phyloP scores from a whole-genome alignment of 2,797 vertebrate genomes.

The Kryptolebias ocellatus region DNA sequence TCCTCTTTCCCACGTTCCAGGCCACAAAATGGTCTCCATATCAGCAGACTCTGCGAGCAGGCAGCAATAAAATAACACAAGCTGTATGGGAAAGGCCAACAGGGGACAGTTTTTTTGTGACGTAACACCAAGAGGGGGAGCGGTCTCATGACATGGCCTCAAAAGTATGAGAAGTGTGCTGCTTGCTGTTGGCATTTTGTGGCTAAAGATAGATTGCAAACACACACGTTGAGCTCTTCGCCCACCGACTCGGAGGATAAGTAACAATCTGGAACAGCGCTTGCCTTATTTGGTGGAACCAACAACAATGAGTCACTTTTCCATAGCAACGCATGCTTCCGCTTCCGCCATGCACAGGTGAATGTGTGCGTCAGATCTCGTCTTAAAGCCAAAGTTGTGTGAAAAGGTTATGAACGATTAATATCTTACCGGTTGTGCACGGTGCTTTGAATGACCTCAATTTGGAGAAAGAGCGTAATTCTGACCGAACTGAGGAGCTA shows the following conservation, averaged over 20 bases:
- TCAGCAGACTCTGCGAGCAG: slow-evolving; percentile 43
- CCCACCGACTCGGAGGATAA: slow-evolving; percentile 45
- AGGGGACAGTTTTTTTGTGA: slow-evolving; percentile 53
- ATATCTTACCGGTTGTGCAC: too few relatives aligned
- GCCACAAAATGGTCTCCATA: slow-evolving; percentile 46
- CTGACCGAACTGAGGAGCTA: too few relatives aligned
- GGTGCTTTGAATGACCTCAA: too few relatives aligned
- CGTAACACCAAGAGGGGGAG: slow-evolving; percentile 16
- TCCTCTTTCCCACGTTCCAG: slow-evolving; percentile 79
- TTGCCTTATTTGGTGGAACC: slow-evolving; percentile 67
- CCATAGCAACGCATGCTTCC: slow-evolving; percentile 8
- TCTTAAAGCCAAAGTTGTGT: too few relatives aligned
- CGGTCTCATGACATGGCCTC: slow-evolving; percentile 71
- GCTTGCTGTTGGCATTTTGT: slow-evolving; percentile 61
- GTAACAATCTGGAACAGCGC: slow-evolving; percentile 36
- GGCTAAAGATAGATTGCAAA: slow-evolving; percentile 71
- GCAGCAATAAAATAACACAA: slow-evolving; percentile 66
- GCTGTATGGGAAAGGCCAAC: slow-evolving; percentile 74
- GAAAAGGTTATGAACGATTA: too few relatives aligned
- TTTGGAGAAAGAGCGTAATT: too few relatives aligned
- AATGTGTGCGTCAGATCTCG: not conserved
- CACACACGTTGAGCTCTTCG: slow-evolving; percentile 36
- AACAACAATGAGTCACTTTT: slow-evolving; percentile 30
- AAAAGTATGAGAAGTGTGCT: slow-evolving; percentile 67
- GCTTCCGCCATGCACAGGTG: slow-evolving; percentile 1